Conservation (phyloP, 64 coral and sea anemone species). For the Pocillopora verrucosa region DNA sequence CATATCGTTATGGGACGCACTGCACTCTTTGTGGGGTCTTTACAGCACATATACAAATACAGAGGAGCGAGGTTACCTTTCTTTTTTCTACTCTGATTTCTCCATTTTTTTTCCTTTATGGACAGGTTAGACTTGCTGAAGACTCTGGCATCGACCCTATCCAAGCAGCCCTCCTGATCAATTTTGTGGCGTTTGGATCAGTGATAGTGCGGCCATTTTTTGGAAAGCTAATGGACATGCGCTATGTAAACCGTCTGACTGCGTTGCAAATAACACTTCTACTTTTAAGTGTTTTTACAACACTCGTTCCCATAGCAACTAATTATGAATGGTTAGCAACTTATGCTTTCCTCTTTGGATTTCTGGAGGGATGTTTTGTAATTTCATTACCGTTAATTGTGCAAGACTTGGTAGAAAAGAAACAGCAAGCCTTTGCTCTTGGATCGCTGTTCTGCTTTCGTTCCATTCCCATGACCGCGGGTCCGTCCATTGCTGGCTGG, state of each 20-base stretch:
- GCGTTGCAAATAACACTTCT: neutral
- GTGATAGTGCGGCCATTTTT: constrained; percentile 1
- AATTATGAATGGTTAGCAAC: constrained; percentile 22
- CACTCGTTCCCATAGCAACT: constrained; percentile 10
- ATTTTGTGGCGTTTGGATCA: neutral
- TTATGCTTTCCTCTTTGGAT: constrained; percentile 13
- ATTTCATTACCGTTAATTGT: constrained; percentile 3
- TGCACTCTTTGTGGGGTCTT: too few species aligned
- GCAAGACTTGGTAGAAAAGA: constrained; percentile 1
- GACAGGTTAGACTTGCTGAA: constrained; percentile 23
- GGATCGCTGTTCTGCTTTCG: neutral
- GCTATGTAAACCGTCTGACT: neutral
- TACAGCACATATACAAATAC: too few species aligned
- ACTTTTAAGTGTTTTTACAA: neutral
- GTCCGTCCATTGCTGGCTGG: constrained; percentile 37
- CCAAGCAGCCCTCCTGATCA: neutral
- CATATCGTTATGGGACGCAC: too few species aligned
- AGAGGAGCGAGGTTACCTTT: too few species aligned
- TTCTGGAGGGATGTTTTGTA: constrained; percentile 28
- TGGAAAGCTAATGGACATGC: constrained; percentile 15
- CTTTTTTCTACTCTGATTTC: too few species aligned
- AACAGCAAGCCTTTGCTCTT: neutral
- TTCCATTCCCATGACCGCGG: neutral
- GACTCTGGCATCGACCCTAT: neutral
- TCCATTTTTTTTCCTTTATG: neutral